Base-by-base conservation (phyloP, 1,140 invertebrate genomes). In the Neoseiulus cucumeris region DNA sequence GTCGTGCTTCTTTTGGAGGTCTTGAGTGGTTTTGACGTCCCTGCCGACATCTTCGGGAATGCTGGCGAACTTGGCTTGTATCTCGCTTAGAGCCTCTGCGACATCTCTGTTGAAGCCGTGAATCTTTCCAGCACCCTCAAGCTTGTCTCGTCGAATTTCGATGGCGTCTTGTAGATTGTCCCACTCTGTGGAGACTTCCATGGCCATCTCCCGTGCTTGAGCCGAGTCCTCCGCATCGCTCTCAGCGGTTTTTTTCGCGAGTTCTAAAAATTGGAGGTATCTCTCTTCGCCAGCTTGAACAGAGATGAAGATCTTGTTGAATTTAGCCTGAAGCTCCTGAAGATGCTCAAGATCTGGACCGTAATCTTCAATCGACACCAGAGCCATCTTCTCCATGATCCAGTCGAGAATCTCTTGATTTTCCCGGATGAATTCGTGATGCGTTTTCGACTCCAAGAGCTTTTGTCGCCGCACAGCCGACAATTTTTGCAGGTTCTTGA, bases 341-440 rank as follows among this genome's bases (percentile, higher is more conserved):
- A 96, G 76, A 78, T 98, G 93, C 75, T 98, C 94, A 74, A 91
- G 96, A 78, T 98, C 93, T 74, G 91, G 87, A 6, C 93, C 93
- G 76, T 92, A 97, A 74, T 98, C 94, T 73, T 98, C 92, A 41
- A 86, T 90, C 2, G 84, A 84, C 7, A 91, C 92, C 0, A 84
- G 84, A 69, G 87, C 84, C 75, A 91, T 84, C 74, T 97, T 90
- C 73, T 96, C 91, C 68, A 85, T 83, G 39, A 98, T 94, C 91
- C 92, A 98, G 70, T 84, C 82, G 72, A 95, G 89, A 65, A 97
- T 80, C 72, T 97, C 91, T 64, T 84, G 82, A 67, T 84, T 87
- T 76, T 98, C 94, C 0, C 86, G 77, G 72, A 94, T 84, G 75
- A 94, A 98, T 72, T 94, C 91, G 73, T 94, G 91, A 67, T 90